phyloP scores from a whole-genome alignment of 2,888 invertebrate genomes.

The Sturmia bella region DNA sequence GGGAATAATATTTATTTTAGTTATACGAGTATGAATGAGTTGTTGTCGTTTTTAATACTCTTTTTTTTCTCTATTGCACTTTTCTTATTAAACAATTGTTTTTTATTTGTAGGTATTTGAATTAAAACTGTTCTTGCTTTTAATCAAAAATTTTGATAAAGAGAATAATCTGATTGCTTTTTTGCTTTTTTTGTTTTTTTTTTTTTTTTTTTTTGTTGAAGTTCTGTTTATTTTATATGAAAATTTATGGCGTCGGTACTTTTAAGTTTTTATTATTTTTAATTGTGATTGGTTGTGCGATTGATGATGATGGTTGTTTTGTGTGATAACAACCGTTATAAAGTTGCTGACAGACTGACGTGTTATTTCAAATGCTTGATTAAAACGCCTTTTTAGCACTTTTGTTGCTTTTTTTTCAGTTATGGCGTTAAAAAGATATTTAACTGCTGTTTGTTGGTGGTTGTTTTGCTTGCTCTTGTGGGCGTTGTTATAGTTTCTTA shows the following conservation, averaged over 20 bases:
- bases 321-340: constrained; percentile 65
- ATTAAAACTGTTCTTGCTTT: constrained; percentile 25
- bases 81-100: constrained; percentile 10
- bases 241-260: constrained; percentile 50
- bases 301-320: constrained; percentile 43
- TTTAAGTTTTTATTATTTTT: constrained; percentile 18
- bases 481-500: constrained; percentile 50
- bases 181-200: not conserved
- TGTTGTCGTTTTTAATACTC: constrained; percentile 15
- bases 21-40: constrained; percentile 5
- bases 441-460: constrained; percentile 49
- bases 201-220: too few relatives aligned
- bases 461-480: constrained; percentile 47
- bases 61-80: constrained; percentile 46
- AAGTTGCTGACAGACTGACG: constrained; percentile 66
- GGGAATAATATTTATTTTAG: constrained; percentile 15
- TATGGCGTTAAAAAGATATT: constrained; percentile 41
- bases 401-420: constrained; percentile 44
- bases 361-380: constrained; percentile 66
- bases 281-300: constrained; percentile 53
- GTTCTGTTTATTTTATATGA: constrained; percentile 14
- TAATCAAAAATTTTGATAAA: constrained; percentile 54
- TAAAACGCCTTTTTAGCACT: constrained; percentile 68
- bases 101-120: constrained; percentile 16
- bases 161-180: constrained; percentile 28